phyloP scores from a whole-genome alignment of 2,888 invertebrate species.

The Perizoma affinitatum region DNA sequence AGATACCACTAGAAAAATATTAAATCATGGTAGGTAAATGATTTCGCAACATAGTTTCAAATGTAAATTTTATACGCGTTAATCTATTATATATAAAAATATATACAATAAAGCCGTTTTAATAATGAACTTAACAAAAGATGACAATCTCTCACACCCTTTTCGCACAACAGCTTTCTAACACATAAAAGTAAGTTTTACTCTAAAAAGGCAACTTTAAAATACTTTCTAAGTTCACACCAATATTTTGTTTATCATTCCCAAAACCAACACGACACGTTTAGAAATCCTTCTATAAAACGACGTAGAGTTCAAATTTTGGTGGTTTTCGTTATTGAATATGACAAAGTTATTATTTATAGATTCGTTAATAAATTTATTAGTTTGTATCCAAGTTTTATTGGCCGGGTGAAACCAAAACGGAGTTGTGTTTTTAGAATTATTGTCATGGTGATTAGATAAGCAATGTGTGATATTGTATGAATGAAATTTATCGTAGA shows the following conservation, averaged over 20 bases:
- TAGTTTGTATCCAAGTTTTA: conserved; percentile 62
- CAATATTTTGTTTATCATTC: conserved; percentile 53
- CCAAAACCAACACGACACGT: conserved; percentile 39
- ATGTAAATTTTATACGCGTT: no score
- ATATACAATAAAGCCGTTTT: conserved; percentile 14
- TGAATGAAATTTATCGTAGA: conserved; percentile 54
- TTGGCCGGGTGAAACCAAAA: conserved; percentile 59
- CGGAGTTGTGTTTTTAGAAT: conserved; percentile 40
- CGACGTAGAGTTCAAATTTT: conserved; percentile 40
- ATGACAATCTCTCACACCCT: conserved; percentile 22
- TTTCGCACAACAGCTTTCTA: conserved; percentile 28
- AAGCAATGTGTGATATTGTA: conserved; percentile 49
- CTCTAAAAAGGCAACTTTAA: conserved; percentile 21
- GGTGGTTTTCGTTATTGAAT: conserved; percentile 20
- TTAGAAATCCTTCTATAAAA: conserved; percentile 9
- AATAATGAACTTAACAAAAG: conserved; percentile 18
- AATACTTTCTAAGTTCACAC: conserved; percentile 71
- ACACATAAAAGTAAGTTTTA: conserved; percentile 23
- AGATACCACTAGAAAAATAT: no score
- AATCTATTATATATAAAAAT: conserved; percentile 1
- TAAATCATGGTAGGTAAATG: no score
- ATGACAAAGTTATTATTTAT: conserved; percentile 62
- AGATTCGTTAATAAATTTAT: conserved; percentile 78
- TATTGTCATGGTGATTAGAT: conserved; percentile 56
- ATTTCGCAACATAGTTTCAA: no score